phyloP scores from a whole-genome alignment of 2,113 vertebrate species.

The Microcebus griseorufus region DNA sequence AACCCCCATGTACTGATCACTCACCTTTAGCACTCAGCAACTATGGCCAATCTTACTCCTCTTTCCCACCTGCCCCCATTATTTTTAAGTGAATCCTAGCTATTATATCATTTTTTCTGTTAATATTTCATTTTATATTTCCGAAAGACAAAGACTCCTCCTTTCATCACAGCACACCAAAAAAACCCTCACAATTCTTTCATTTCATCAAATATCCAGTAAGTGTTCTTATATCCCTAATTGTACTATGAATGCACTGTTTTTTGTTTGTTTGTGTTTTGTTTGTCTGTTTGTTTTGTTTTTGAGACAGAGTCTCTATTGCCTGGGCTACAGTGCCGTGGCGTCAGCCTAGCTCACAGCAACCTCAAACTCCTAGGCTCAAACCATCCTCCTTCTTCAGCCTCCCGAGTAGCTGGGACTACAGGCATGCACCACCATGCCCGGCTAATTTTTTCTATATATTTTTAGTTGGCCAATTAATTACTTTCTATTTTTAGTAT shows the following conservation, averaged over 20 bases:
- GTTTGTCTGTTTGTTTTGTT: too few relatives aligned
- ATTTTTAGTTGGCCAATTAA: too few relatives aligned
- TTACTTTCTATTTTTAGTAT: too few relatives aligned
- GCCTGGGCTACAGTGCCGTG: too few relatives aligned
- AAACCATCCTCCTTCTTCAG: too few relatives aligned
- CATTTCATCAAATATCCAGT: not conserved
- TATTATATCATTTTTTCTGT: not conserved
- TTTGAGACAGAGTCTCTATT: too few relatives aligned
- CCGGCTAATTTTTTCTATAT: too few relatives aligned
- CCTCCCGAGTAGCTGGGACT: too few relatives aligned
- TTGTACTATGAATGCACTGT: not conserved
- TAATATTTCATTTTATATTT: slow-evolving; percentile 31
- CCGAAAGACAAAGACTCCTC: not conserved
- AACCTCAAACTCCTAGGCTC: too few relatives aligned
- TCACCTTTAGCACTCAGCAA: not conserved
- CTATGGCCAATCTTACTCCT: not conserved
- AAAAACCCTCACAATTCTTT: not conserved
- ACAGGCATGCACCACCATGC: too few relatives aligned
- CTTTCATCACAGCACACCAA: not conserved
- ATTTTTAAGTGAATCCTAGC: not conserved
- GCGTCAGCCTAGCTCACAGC: too few relatives aligned
- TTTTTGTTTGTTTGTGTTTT: too few relatives aligned
- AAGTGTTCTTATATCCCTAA: not conserved
- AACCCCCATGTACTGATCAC: not conserved
- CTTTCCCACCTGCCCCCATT: not conserved